These are phyloP conservation scores for Dyspetes luteomarginatus DNA, from an alignment of 2,888 invertebrate species.

Conservation along the genomic window DNA sequence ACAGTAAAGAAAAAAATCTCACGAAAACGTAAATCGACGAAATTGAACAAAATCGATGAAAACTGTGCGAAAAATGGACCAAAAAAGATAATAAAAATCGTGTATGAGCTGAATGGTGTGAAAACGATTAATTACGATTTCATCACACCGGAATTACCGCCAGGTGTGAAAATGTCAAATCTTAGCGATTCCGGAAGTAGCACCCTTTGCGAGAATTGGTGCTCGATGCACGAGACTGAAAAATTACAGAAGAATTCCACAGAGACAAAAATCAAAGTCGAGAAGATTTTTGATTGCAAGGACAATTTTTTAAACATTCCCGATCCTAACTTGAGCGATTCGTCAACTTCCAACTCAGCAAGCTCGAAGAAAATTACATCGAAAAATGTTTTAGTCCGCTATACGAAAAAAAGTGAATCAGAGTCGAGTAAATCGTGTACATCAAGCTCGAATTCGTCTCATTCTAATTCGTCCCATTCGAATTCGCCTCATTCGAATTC, in stretches of 20 bases:
- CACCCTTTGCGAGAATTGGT: constrained; percentile 6
- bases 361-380: neutral
- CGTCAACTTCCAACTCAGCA: constrained; percentile 32
- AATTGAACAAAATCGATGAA: neutral
- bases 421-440: constrained; percentile 48
- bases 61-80: neutral
- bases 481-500: neutral
- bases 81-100: constrained; percentile 50
- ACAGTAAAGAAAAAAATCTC: neutral
- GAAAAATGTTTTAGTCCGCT: no score
- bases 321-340: constrained; percentile 13
- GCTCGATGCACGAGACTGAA: neutral
- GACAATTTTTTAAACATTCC: neutral
- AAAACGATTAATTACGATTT: constrained; percentile 73
- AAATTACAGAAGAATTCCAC: neutral
- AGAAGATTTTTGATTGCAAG: constrained; percentile 20
- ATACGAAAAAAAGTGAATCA: constrained; percentile 8
- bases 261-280: constrained; percentile 25
- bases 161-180: constrained; percentile 56
- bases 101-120: constrained; percentile 71
- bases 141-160: constrained; percentile 45
- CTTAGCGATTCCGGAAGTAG: constrained; percentile 69
- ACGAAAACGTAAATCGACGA: neutral
- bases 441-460: constrained; percentile 16
- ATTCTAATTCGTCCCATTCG: neutral